These are phyloP conservation scores for Dryocosmus kuriphilus DNA, from an alignment of 2,888 invertebrate species.

Conservation along the genomic window DNA sequence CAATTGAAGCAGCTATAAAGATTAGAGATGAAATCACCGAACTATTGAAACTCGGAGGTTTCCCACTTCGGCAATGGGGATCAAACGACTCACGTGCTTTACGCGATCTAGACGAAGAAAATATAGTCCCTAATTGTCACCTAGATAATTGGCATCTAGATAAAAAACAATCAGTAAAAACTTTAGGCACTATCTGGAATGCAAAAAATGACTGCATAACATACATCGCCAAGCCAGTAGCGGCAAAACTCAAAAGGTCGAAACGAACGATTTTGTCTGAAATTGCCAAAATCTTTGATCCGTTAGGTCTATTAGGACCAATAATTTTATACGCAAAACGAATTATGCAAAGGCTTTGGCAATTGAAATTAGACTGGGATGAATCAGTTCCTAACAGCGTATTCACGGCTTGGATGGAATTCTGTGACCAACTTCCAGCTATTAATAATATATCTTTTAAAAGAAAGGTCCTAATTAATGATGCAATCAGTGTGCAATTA, in stretches of 20 bases:
- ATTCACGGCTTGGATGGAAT: slow-evolving; percentile 41
- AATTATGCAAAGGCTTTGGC: slow-evolving; percentile 52
- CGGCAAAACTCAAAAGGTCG: not conserved
- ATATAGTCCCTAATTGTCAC: not conserved
- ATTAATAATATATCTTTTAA: not conserved
- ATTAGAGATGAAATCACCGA: not conserved
- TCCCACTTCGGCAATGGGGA: slow-evolving; percentile 41
- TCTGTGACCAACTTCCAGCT: slow-evolving; percentile 29
- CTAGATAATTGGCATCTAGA: not conserved
- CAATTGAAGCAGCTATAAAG: not conserved
- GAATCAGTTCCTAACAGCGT: slow-evolving; percentile 50
- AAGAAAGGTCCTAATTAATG: not conserved
- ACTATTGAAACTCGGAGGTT: slow-evolving; percentile 19
- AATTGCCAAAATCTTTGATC: slow-evolving; percentile 9
- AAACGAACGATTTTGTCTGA: slow-evolving; percentile 23
- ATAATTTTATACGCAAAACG: slow-evolving; percentile 50
- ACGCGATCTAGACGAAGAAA: not conserved
- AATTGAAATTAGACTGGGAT: slow-evolving; percentile 51
- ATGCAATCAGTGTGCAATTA: slow-evolving; percentile 43
- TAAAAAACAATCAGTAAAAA: not conserved
- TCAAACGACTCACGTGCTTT: slow-evolving; percentile 20
- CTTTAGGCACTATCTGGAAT: slow-evolving; percentile 3
- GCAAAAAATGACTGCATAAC: slow-evolving; percentile 14
- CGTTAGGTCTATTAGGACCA: slow-evolving; percentile 51
- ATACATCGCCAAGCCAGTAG: slow-evolving; percentile 13